Percentiles rank a stretch among this genome's conserved stretches.
Conservation (phyloP, 2,797 vertebrate genomes). For the Manis pentadactyla region DNA sequence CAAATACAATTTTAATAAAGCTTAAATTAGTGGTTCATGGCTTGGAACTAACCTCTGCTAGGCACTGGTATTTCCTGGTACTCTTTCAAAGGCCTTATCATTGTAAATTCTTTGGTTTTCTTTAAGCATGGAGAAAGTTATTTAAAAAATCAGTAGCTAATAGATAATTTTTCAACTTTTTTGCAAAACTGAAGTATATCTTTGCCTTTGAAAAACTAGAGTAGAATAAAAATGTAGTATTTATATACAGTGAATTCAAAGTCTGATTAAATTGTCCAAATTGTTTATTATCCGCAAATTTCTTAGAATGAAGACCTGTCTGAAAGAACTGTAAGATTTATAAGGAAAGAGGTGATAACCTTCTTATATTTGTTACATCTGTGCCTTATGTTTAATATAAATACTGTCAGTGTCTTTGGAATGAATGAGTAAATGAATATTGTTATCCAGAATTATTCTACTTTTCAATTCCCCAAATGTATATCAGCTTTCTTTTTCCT, state of each 20-base stretch:
- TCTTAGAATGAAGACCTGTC: neutral
- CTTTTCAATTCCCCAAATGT: neutral
- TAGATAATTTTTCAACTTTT: neutral
- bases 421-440: neutral
- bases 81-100: neutral
- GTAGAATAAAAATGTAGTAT: neutral
- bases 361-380: neutral
- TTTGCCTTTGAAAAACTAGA: constrained; percentile 4
- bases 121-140: neutral
- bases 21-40: neutral
- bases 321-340: neutral
- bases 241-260: neutral
- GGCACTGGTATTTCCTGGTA: neutral
- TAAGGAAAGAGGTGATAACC: neutral
- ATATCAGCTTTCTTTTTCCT: neutral
- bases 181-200: neutral
- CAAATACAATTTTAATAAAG: constrained; percentile 32
- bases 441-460: neutral
- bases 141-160: neutral
- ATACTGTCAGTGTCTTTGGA: neutral
- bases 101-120: neutral
- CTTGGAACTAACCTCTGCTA: neutral
- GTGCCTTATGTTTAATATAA: neutral
- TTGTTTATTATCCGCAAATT: neutral
- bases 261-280: neutral